Evolutionary conservation across 2,888 invertebrate genomes (phyloP).

Genomic region (Operophtera brumata): DNA sequence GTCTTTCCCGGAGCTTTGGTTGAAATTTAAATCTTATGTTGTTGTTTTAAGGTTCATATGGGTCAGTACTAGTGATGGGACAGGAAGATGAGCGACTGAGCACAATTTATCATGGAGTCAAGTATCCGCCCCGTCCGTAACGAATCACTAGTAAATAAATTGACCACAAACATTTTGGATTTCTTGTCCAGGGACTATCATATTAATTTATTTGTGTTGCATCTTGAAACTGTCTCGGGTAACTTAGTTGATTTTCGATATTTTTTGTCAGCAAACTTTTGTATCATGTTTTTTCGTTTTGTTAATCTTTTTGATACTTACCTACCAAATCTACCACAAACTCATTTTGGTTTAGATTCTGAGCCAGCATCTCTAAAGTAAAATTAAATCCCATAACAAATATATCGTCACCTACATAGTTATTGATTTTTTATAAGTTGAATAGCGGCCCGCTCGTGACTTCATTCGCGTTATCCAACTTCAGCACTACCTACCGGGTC

Average conservation of each 20-base stretch:
- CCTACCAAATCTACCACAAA: too few species aligned
- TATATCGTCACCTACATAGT: too few species aligned
- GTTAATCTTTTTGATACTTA: too few species aligned
- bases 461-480: too few species aligned
- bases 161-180: conserved; percentile 74
- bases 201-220: conserved; percentile 50
- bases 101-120: conserved; percentile 75
- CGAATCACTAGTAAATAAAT: conserved; percentile 78
- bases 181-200: conserved; percentile 59
- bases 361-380: too few species aligned
- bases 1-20: conserved; percentile 12
- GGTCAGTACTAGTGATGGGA: conserved; percentile 24
- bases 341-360: too few species aligned
- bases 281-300: background rate
- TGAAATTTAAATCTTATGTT: conserved; percentile 38
- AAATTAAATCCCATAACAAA: too few species aligned
- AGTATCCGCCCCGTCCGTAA: conserved; percentile 78
- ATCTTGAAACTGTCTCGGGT: background rate
- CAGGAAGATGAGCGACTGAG: conserved; percentile 64
- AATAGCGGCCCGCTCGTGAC: too few species aligned
- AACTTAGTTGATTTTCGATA: background rate
- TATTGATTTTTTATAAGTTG: too few species aligned
- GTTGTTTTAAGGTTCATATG: conserved; percentile 42
- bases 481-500: too few species aligned
- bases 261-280: background rate